Base-by-base conservation (phyloP, 2,797 vertebrate species). In the Merluccius polli region DNA sequence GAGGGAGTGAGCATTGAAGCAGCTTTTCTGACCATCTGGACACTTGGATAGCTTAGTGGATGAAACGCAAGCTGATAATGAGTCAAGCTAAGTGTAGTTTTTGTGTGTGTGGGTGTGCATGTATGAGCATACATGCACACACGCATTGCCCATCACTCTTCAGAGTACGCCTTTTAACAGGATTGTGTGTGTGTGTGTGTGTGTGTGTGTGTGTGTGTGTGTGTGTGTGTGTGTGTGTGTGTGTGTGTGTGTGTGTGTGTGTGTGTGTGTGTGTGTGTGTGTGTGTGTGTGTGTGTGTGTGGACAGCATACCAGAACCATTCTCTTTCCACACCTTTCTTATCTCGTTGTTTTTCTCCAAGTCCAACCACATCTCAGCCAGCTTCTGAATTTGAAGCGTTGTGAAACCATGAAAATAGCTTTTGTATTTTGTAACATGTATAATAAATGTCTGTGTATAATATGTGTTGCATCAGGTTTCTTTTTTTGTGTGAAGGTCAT, bases 21-120 rank as follows among this genome's bases (percentile, higher is more conserved):
- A 92, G 91, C 90, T 93, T 93, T 92, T 91, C 88, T 86, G 90
- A 91, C 94, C 92, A 94, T 94, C 94, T 94, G 93, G 92, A 92
- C 88, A 86, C 88, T 92, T 89, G 88, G 92, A 88, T 87, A 83
- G 90, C 86, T 92, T 91, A 92, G 82, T 88, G 89, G 87, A 89
- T 92, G 89, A 89, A 89, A 88, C 82, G 86, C 90, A 92, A 92
- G 91, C 89, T 91, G 91, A 92, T 93, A 92, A 93, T 93, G 92
- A 93, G 90, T 91, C 87, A 86, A 89, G 83, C 88, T 89, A 88
- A 91, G 87, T 86, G 85, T 84, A 83, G 87, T 79, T 84, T 81
- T 82, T 76, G 33, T 78, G 70, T 78, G 59, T 76, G 70, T 72
- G 38, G 75, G 48, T 68, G 75, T 35, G 75, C 52, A 2, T 31